These are phyloP conservation scores for Callimorpha dominula DNA, from an alignment of 2,888 invertebrate species.

Conservation along the genomic window DNA sequence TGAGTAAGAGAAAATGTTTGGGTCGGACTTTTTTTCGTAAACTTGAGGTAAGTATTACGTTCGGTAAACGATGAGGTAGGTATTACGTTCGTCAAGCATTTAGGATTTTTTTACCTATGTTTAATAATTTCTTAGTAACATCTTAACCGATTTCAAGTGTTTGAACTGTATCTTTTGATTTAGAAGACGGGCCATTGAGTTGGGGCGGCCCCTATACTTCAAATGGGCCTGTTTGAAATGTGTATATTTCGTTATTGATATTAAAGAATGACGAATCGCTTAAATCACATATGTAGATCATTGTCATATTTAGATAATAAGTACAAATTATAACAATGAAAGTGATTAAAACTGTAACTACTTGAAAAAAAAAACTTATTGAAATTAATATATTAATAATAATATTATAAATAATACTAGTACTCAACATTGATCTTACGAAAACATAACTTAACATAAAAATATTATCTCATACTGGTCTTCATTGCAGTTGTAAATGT, in stretches of 20 bases:
- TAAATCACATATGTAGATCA: no score
- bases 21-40: not conserved
- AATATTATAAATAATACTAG: no score
- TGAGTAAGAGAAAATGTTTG: not conserved
- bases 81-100: not conserved
- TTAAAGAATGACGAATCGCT: no score
- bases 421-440: no score
- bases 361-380: no score
- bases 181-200: not conserved
- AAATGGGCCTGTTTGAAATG: not conserved
- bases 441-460: not conserved
- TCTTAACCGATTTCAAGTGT: not conserved
- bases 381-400: no score
- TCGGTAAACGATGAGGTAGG: not conserved
- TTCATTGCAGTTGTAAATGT: no score
- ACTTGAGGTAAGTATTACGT: not conserved
- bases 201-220: not conserved
- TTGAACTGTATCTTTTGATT: not conserved
- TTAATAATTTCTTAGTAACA: not conserved
- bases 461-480: not conserved
- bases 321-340: no score
- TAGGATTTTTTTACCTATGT: no score
- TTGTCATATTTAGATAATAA: no score
- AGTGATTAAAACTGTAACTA: no score
- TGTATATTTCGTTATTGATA: not conserved